phyloP scores from a whole-genome alignment of 2,888 invertebrate genomes.

The Bruchidius siliquastri region DNA sequence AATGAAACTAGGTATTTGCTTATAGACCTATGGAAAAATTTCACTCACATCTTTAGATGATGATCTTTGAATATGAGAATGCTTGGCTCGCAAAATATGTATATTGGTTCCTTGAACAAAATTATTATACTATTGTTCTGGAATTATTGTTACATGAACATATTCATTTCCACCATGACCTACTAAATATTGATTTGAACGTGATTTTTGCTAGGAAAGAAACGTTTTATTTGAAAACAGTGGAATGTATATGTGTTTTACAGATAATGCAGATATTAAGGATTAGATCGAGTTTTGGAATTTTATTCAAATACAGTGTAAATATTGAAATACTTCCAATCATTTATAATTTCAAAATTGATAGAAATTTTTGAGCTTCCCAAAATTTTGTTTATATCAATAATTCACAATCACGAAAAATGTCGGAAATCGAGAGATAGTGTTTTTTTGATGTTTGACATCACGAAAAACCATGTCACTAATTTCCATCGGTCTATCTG shows the following conservation, averaged over 20 bases:
- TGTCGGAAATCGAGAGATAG: no score
- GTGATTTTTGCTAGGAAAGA: background rate
- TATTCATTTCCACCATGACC: background rate
- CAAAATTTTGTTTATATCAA: no score
- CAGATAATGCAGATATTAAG: background rate
- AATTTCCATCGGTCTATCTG: no score
- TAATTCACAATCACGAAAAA: no score
- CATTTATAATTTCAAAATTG: no score
- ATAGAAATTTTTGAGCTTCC: no score
- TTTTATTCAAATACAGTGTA: no score
- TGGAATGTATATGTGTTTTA: background rate
- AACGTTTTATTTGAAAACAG: background rate
- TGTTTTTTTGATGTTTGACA: no score
- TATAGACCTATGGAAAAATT: background rate
- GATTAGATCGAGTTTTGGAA: no score
- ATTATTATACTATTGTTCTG: background rate
- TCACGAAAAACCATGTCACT: no score
- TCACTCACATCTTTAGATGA: background rate
- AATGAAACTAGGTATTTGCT: background rate
- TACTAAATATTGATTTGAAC: background rate
- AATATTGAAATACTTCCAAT: no score
- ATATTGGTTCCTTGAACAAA: background rate
- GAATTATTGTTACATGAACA: background rate
- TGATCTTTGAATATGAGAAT: background rate
- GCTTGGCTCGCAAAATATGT: background rate